These are phyloP conservation scores for Neolamprologus falcicula DNA, from an alignment of 2,113 vertebrate genomes.

Conservation along the genomic window DNA sequence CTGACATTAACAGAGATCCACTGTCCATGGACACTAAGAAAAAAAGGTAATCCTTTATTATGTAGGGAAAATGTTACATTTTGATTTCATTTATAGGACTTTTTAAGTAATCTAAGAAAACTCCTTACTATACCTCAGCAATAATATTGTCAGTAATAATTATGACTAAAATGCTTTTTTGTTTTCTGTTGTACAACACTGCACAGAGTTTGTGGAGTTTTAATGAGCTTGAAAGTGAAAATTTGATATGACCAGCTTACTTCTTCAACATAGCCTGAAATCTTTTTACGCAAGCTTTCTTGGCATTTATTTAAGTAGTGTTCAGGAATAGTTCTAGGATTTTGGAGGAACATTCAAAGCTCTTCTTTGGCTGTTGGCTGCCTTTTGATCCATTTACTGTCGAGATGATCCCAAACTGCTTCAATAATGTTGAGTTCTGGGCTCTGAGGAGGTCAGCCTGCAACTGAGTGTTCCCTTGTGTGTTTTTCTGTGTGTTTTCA, in stretches of 20 bases:
- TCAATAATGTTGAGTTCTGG: background rate
- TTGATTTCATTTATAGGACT: background rate
- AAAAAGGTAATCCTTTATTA: background rate
- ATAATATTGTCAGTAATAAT: background rate
- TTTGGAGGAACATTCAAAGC: background rate
- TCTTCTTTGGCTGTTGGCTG: background rate
- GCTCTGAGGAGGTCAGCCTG: background rate
- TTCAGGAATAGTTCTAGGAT: background rate
- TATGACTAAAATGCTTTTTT: background rate
- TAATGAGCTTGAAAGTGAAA: background rate
- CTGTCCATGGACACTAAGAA: constrained; percentile 88
- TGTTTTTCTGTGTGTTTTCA: background rate
- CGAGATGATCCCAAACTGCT: background rate
- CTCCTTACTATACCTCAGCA: background rate
- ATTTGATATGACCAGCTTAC: background rate
- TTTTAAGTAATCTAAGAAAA: background rate
- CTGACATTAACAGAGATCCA: constrained; percentile 87
- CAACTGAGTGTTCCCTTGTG: background rate
- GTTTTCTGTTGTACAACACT: background rate
- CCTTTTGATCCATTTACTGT: background rate
- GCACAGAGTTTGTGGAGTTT: background rate
- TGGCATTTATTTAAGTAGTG: background rate
- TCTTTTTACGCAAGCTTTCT: background rate
- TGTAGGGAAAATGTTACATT: background rate
- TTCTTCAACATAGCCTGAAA: background rate